Percentiles rank a stretch among this genome's conserved stretches.
These are phyloP conservation scores for Chlorocebus sabaeus DNA, from an alignment of 2,113 vertebrate species.

Conservation along the genomic window DNA sequence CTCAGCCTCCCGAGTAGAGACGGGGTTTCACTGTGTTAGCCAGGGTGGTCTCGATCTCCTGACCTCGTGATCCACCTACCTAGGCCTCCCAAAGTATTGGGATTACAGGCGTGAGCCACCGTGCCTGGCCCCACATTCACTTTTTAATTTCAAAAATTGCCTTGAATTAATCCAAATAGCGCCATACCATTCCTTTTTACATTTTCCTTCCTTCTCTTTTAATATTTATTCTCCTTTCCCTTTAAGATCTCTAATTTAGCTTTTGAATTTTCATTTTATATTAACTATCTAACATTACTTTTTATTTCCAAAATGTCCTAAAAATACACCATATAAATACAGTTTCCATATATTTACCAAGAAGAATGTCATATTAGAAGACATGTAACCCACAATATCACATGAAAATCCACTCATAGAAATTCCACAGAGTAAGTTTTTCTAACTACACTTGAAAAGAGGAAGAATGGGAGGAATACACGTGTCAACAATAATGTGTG, in stretches of 20 bases:
- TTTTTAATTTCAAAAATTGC: background rate
- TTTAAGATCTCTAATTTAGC: background rate
- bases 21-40: too few relatives aligned
- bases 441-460: background rate
- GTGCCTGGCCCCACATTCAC: background rate
- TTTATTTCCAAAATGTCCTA: slow-evolving; percentile 19
- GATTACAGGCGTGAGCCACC: too few relatives aligned
- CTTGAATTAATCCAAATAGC: background rate
- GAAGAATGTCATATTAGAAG: background rate
- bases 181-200: background rate
- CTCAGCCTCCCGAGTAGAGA: too few relatives aligned
- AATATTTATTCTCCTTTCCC: background rate
- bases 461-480: background rate
- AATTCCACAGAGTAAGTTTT: background rate
- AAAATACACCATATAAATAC: background rate
- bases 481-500: background rate
- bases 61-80: too few relatives aligned
- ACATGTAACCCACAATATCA: background rate
- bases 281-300: background rate
- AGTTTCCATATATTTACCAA: background rate
- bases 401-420: background rate
- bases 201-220: background rate
- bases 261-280: slow-evolving; percentile 14
- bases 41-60: too few relatives aligned
- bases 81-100: too few relatives aligned